Evolutionary conservation across 2,113 vertebrate genomes (phyloP).

Genomic region (Lepisosteus oculatus): DNA sequence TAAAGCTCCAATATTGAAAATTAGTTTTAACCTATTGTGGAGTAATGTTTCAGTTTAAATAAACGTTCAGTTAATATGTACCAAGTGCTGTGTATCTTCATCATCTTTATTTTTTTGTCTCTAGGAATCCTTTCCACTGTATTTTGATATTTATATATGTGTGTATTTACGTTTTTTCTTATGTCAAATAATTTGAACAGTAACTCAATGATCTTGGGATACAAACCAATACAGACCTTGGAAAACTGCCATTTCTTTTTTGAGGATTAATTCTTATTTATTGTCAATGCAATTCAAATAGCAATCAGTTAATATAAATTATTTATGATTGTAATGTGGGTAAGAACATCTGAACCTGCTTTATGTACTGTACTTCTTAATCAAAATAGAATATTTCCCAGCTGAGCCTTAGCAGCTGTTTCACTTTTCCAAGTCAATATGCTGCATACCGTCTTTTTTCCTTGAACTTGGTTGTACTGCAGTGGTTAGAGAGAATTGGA

Average conservation of each 20-base stretch:
- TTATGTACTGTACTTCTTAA: slow-evolving; percentile 9
- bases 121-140: too few species aligned
- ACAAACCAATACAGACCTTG: too few species aligned
- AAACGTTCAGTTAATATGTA: too few species aligned
- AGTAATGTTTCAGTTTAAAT: too few species aligned
- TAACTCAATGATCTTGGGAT: background rate
- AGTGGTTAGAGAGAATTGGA: too few species aligned
- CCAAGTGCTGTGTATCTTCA: too few species aligned
- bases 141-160: slow-evolving; percentile 3
- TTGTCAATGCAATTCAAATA: slow-evolving; percentile 2
- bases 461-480: too few species aligned
- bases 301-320: background rate
- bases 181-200: background rate
- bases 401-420: slow-evolving; percentile 4
- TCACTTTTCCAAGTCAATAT: slow-evolving; percentile 14
- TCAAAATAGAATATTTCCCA: slow-evolving; percentile 15
- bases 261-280: background rate
- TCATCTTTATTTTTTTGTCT: too few species aligned
- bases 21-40: too few species aligned
- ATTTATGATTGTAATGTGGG: background rate
- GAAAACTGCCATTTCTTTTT: background rate
- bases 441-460: too few species aligned
- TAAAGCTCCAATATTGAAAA: too few species aligned
- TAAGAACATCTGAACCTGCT: slow-evolving; percentile 2
- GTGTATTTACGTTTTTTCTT: background rate